Evolutionary conservation across 2,113 vertebrate species (phyloP).

Genomic region (Alligator sinensis): DNA sequence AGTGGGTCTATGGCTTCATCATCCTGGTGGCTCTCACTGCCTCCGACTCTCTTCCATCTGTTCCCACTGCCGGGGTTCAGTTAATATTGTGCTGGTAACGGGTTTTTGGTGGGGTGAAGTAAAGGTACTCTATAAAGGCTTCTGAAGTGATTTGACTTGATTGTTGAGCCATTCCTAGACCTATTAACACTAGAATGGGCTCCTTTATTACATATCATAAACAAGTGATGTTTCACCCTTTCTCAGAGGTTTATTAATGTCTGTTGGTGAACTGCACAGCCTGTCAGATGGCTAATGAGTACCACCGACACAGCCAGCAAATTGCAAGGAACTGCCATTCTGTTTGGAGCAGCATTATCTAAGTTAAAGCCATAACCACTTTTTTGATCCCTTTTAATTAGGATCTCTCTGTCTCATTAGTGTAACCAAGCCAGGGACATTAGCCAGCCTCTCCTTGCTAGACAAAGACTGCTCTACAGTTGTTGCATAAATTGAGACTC

Average conservation of each 20-base stretch:
- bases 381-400: neutral
- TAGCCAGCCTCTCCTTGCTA: neutral
- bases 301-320: neutral
- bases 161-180: slow-evolving; percentile 10
- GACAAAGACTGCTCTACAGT: neutral
- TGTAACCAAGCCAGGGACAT: neutral
- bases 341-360: neutral
- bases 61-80: slow-evolving; percentile 57
- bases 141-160: slow-evolving; percentile 4
- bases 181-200: neutral
- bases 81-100: slow-evolving; percentile 15
- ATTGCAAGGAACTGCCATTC: neutral
- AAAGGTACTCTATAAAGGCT: neutral
- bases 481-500: neutral
- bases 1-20: slow-evolving; percentile 22
- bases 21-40: slow-evolving; percentile 33
- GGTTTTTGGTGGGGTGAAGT: slow-evolving; percentile 12
- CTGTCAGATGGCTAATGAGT: neutral
- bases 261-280: neutral
- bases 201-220: neutral
- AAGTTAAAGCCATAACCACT: neutral
- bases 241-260: neutral
- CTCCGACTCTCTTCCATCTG: slow-evolving; percentile 64
- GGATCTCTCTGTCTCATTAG: neutral
- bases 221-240: neutral